Percentiles rank a stretch among this genome's conserved stretches.
phyloP scores from a whole-genome alignment of 2,888 invertebrate species.

The Xestia c-nigrum region DNA sequence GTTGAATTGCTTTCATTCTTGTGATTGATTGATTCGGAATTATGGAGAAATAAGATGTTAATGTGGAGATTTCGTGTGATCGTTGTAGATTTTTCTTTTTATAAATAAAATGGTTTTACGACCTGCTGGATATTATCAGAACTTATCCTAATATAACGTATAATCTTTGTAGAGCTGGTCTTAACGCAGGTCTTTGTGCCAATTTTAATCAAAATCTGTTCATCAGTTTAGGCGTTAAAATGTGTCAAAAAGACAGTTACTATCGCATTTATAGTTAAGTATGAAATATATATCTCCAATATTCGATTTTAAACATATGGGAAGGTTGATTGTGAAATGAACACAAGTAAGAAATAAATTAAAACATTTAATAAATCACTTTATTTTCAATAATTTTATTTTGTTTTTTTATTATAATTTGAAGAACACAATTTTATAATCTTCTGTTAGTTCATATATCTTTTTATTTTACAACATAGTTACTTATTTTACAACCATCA shows the following conservation, averaged over 20 bases:
- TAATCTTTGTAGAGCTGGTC: neutral
- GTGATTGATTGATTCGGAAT: slow-evolving; percentile 18
- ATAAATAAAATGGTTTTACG: neutral
- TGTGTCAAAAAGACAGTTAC: neutral
- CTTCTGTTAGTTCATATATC: slow-evolving; percentile 67
- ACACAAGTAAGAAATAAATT: slow-evolving; percentile 53
- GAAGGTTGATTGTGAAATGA: slow-evolving; percentile 23
- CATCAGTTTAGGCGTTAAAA: neutral
- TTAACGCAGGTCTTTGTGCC: neutral
- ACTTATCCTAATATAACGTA: neutral
- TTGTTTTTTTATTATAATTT: slow-evolving; percentile 74
- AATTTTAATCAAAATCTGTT: neutral
- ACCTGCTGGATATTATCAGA: neutral
- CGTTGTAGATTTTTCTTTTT: neutral
- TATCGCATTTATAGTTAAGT: neutral
- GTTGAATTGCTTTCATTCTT: slow-evolving; percentile 30
- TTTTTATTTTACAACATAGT: slow-evolving; percentile 65
- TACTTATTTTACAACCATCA: slow-evolving; percentile 66
- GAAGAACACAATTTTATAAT: slow-evolving; percentile 79
- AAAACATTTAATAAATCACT: slow-evolving; percentile 79
- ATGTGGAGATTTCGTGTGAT: no score
- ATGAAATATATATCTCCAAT: neutral
- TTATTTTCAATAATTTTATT: slow-evolving; percentile 76
- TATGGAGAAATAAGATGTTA: neutral
- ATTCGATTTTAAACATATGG: neutral